Base-by-base conservation (phyloP, 2,888 invertebrate species). In the Lamellibrachia satsuma region DNA sequence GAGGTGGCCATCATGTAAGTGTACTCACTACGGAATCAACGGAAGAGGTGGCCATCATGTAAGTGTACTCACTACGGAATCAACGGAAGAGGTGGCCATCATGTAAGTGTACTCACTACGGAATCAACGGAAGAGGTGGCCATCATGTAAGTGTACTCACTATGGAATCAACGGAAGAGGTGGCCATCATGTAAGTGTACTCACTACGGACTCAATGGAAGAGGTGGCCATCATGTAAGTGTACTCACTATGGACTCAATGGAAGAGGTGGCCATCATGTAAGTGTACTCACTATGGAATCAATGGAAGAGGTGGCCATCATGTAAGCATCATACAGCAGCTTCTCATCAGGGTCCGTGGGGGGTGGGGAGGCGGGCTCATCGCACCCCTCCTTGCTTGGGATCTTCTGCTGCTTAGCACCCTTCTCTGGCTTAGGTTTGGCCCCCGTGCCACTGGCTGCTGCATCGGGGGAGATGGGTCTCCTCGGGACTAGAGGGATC, bases 401-500 rank as follows among this genome's bases (percentile, higher is more conserved):
- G 22, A 92, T 94, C 52, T 93, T 93, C 22, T 93, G 91, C 60
- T 93, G 92, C 91, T 95, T 95, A 93, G 95, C 95, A 39, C 94
- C 94, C 57, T 95, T 95, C 9, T 91, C 93, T n/a, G 92, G 92
- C 55, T 93, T 93, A 27, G 94, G 94, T 92, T 94, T 94, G 90
- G 95, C 94, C 52, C 92, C 93, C 27, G 95, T 95, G 51, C 94
- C 95, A 27, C 95, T 94, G 91, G 94, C 94, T n/a, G 95, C 95
- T 52, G 94, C 93, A 92, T 96, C 96, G 52, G 96, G 95, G 7
- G 96, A 95, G 9, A 94, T 93, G 1, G 96, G 95, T 3, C 96
- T 95, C 6, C 96, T 94, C 7, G 96, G 96, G 27, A 96, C 95
- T 92, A 96, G 94, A 1, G 96, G 96, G 92, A 96, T 96, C 93